These are phyloP conservation scores for Pygoscelis adeliae DNA, from an alignment of 2,113 vertebrate species.

Conservation along the genomic window DNA sequence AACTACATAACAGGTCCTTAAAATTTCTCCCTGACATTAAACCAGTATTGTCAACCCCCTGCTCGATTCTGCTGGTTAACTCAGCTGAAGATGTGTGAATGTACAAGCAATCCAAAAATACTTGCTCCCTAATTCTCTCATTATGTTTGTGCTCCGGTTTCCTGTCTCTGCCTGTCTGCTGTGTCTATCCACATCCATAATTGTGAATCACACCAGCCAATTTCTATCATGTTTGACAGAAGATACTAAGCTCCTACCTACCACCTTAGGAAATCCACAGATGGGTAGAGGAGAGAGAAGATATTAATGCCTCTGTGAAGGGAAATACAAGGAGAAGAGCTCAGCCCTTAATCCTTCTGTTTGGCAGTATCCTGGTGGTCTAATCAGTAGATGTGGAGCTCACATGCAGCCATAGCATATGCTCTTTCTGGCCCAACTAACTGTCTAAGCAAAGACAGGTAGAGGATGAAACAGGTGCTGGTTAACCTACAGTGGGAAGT, in stretches of 20 bases:
- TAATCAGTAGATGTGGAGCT: neutral
- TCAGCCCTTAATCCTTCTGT: neutral
- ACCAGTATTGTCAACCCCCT: neutral
- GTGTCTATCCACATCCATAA: neutral
- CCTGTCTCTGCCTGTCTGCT: neutral
- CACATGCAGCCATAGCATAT: neutral
- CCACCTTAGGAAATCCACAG: neutral
- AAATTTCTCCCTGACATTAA: neutral
- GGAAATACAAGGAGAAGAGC: neutral
- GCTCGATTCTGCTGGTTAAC: neutral
- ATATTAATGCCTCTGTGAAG: neutral
- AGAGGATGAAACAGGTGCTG: neutral
- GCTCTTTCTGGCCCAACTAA: neutral
- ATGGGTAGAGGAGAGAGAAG: neutral
- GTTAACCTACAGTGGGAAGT: neutral
- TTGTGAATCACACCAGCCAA: neutral
- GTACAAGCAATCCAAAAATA: neutral
- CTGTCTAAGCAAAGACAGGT: neutral
- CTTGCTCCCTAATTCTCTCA: neutral
- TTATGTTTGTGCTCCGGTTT: neutral
- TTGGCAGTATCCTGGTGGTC: neutral
- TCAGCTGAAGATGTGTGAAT: neutral
- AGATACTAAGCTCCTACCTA: neutral
- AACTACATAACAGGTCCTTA: neutral
- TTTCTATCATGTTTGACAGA: neutral